phyloP scores from a whole-genome alignment of 2,113 vertebrate genomes.

The Poecile atricapillus region DNA sequence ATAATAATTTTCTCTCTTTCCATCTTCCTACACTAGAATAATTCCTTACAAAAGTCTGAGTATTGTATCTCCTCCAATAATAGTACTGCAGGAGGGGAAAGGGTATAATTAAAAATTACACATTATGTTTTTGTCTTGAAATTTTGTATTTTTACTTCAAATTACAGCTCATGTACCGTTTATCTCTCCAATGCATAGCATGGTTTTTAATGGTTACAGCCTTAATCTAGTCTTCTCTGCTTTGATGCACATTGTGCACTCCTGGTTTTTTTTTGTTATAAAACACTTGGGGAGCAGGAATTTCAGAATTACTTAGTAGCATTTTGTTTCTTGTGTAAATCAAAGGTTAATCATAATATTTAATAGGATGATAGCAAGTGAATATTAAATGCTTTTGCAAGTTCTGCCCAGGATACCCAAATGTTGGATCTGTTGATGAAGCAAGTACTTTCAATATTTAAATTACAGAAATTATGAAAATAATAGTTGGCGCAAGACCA shows the following conservation, averaged over 20 bases:
- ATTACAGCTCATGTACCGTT: neutral
- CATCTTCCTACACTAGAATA: neutral
- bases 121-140: neutral
- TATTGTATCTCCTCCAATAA: neutral
- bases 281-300: neutral
- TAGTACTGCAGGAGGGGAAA: neutral
- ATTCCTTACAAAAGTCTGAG: neutral
- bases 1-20: neutral
- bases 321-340: neutral
- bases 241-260: neutral
- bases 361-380: neutral
- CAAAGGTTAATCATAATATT: neutral
- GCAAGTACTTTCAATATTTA: neutral
- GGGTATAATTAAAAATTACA: neutral
- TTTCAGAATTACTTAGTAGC: neutral
- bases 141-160: neutral
- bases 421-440: neutral
- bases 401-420: neutral
- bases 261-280: neutral
- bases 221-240: neutral
- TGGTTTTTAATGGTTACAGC: neutral
- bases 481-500: neutral
- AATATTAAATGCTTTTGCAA: neutral
- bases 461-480: neutral
- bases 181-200: neutral